Evolutionary conservation across 1,140 invertebrate species (phyloP).

Genomic region (Fopius arisanus): DNA sequence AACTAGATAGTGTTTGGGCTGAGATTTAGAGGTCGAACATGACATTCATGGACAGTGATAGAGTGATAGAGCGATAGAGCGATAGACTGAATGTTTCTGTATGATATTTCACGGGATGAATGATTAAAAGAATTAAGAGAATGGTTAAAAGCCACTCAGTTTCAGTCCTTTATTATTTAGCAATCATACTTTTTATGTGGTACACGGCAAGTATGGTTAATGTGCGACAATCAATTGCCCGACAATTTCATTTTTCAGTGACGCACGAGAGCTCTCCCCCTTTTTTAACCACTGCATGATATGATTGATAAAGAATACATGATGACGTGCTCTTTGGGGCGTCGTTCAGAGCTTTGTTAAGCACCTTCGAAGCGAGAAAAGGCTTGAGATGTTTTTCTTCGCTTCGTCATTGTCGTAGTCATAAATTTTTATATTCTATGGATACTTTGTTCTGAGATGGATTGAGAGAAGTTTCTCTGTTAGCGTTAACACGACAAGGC

Average conservation of each 20-base stretch:
- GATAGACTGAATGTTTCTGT: not conserved
- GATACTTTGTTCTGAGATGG: not conserved
- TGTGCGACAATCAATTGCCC: not conserved
- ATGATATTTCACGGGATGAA: not conserved
- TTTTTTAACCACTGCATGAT: not conserved
- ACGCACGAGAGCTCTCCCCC: slow-evolving; percentile 4
- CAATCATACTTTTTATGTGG: not conserved
- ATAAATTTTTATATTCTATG: not conserved
- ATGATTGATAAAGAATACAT: slow-evolving; percentile 26
- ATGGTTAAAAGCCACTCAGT: not conserved
- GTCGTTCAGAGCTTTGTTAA: not conserved
- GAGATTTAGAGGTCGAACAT: not conserved
- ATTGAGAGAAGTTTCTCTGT: slow-evolving; percentile 3
- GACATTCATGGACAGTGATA: not conserved
- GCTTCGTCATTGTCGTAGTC: not conserved
- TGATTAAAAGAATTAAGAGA: not conserved
- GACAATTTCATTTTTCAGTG: not conserved
- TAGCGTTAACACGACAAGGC: slow-evolving; percentile 13
- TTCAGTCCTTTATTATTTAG: not conserved
- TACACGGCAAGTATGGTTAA: too few relatives aligned
- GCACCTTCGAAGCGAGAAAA: not conserved
- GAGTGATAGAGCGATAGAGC: too few relatives aligned
- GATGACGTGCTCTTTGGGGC: not conserved
- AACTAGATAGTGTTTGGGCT: not conserved
- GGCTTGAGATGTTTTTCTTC: not conserved